Conservation (phyloP, 2,888 invertebrate species). For the Cephus sareptanus region DNA sequence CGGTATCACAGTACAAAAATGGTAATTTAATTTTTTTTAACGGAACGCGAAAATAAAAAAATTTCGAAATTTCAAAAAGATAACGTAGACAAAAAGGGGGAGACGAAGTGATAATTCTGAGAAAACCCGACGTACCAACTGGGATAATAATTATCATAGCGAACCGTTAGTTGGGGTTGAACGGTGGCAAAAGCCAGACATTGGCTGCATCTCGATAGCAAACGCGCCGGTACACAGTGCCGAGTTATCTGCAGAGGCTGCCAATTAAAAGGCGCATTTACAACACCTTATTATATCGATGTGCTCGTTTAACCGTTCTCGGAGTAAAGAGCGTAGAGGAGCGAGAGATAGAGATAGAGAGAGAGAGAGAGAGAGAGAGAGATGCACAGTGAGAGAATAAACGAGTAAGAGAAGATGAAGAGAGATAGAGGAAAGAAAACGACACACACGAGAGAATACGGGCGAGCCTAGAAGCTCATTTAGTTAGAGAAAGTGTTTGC, state of each 20-base stretch:
- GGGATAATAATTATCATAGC: constrained; percentile 30
- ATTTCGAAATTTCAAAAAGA: not conserved
- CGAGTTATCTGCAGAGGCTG: constrained; percentile 37
- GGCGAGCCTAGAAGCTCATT: constrained; percentile 39
- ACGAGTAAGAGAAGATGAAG: constrained; percentile 17
- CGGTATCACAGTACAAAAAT: no score
- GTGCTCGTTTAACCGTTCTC: constrained; percentile 31
- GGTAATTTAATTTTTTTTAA: no score
- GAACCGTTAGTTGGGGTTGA: constrained; percentile 26
- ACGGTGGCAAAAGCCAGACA: not conserved
- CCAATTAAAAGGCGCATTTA: constrained; percentile 49
- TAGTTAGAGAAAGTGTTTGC: constrained; percentile 44
- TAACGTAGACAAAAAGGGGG: constrained; percentile 1
- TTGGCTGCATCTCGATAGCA: constrained; percentile 22
- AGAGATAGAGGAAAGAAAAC: constrained; percentile 4
- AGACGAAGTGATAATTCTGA: not conserved
- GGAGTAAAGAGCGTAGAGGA: constrained; percentile 1
- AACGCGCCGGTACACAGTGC: constrained; percentile 9
- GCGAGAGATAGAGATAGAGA: constrained; percentile 11
- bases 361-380: constrained; percentile 18
- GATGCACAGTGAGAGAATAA: constrained; percentile 8
- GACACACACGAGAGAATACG: not conserved
- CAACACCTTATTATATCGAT: constrained; percentile 48
- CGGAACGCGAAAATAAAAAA: no score
- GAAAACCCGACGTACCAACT: not conserved